Evolutionary conservation across 2,113 vertebrate genomes (phyloP), one percentile per base, ranked within the genome.

Genomic region (Passerina amoena): DNA sequence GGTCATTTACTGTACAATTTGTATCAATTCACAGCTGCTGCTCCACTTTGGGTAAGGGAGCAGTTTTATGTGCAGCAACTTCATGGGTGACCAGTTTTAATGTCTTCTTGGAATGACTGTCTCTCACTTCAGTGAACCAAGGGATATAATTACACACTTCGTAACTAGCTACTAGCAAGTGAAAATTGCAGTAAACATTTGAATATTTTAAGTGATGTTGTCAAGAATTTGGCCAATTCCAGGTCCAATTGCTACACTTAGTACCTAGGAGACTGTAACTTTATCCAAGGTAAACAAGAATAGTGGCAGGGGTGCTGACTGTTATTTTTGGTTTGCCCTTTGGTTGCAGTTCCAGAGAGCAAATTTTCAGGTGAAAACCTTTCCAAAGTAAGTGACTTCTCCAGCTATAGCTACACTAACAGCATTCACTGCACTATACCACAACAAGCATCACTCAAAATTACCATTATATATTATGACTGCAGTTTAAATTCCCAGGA

Each of bases 151-250:
- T 60, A 57, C 54, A 37, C n/a, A 20, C 37, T 86, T 90, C 4
- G 25, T 60, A 82, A 80, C 37, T 75, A 91, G 30, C 53, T 57
- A 57, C 1, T n/a, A 61, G n/a, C 63, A 80, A 88, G 54, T 30
- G 71, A 86, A 92, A 88, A 90, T 73, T 77, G 42, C 31, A 72
- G 86, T n/a, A 94, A 92, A 90, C 54, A 73, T 69, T 42, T 65
- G 28, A 92, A 85, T 80, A 82, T 89, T 80, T 85, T 59, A 88
- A 86, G 66, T 66, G 45, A 35, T 61, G 61, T 27, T 85, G 57
- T 65, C 66, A 69, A 82, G 37, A 57, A 21, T 69, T 48, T 76
- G 57, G n/a, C 28, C 53, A 77, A 17, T 72, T 94, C 44, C 40
- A 53, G 11, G 25, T 50, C 48, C 4, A 5, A 9, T 40, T 48